These are phyloP conservation scores for Hydropsyche tenuis DNA, from an alignment of 1,140 invertebrate genomes.

Conservation along the genomic window DNA sequence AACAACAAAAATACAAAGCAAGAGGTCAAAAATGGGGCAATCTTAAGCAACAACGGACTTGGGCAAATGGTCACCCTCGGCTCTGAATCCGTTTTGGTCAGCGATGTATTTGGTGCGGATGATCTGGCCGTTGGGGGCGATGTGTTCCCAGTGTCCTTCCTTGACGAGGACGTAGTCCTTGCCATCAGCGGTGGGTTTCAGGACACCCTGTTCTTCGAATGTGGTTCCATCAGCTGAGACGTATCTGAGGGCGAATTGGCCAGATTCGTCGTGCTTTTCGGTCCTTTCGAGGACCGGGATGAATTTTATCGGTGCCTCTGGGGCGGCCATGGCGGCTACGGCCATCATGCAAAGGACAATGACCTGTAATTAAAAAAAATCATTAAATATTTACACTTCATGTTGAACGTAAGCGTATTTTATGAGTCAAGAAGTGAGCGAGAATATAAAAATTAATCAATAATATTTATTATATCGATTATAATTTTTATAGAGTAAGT, in stretches of 20 bases:
- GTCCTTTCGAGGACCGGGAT: constrained; percentile 49
- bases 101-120: constrained; percentile 39
- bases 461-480: too few species aligned
- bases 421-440: too few species aligned
- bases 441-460: too few species aligned
- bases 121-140: constrained; percentile 30
- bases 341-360: constrained; percentile 30
- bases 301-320: constrained; percentile 26
- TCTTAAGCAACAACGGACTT: constrained; percentile 42
- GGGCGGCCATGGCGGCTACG: constrained; percentile 33
- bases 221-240: constrained; percentile 46
- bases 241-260: constrained; percentile 50
- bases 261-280: constrained; percentile 48
- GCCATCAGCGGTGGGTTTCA: constrained; percentile 43
- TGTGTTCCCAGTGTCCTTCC: constrained; percentile 39
- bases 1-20: too few species aligned
- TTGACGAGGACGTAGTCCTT: constrained; percentile 46
- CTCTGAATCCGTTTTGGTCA: constrained; percentile 41
- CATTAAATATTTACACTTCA: too few species aligned
- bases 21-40: too few species aligned
- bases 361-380: constrained; percentile 30
- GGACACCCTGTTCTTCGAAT: constrained; percentile 41
- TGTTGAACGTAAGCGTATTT: too few species aligned
- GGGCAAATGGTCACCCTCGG: constrained; percentile 53
- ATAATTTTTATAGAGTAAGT: too few species aligned